Percentiles rank a stretch among this genome's conserved stretches.
These are phyloP conservation scores for Takifugu bimaculatus DNA, from an alignment of 2,113 vertebrate genomes.

Conservation along the genomic window DNA sequence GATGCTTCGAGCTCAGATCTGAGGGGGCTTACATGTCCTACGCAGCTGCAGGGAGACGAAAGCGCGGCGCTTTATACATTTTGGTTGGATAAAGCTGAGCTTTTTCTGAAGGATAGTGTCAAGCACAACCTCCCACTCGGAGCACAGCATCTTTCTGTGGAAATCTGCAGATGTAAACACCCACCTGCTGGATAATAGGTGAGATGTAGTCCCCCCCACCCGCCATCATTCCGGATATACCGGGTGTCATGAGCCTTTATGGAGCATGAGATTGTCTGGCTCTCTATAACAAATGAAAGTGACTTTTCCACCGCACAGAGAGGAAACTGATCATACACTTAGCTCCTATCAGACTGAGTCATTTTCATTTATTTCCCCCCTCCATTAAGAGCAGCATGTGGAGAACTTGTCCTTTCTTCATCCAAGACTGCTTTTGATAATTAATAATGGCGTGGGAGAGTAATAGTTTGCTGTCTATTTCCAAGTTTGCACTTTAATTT, in stretches of 20 bases:
- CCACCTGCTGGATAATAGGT: slow-evolving; percentile 37
- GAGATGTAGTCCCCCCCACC: slow-evolving; percentile 35
- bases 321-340: not conserved
- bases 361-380: slow-evolving; percentile 1
- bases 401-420: slow-evolving; percentile 44
- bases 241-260: too few species aligned
- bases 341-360: too few species aligned
- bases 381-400: slow-evolving; percentile 1
- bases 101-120: not conserved
- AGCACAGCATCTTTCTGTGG: slow-evolving; percentile 15
- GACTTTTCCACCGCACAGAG: too few species aligned
- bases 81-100: too few species aligned
- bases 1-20: too few species aligned
- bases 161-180: slow-evolving; percentile 62
- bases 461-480: slow-evolving; percentile 53
- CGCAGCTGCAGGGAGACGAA: too few species aligned
- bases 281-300: too few species aligned
- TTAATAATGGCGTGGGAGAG: slow-evolving; percentile 45
- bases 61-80: too few species aligned
- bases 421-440: slow-evolving; percentile 53
- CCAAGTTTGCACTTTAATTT: slow-evolving; percentile 42
- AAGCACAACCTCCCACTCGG: slow-evolving; percentile 44
- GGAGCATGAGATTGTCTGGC: too few species aligned
- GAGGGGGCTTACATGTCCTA: too few species aligned
- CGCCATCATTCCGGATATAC: slow-evolving; percentile 21